Base-by-base conservation (phyloP, 2,113 vertebrate genomes). In the Setophaga coronata region DNA sequence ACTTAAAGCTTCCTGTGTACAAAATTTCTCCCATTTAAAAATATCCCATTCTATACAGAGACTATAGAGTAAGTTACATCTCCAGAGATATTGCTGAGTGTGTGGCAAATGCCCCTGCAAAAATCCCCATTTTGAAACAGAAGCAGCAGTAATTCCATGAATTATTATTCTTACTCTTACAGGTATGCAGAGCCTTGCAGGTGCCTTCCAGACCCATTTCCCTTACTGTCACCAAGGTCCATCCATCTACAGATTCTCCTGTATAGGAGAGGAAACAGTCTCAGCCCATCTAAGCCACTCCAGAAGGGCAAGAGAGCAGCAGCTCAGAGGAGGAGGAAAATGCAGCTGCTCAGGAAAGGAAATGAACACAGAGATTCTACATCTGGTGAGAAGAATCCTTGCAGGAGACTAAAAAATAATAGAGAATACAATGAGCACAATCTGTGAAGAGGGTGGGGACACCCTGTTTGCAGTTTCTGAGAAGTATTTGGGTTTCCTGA, bases 401-500 rank as follows among this genome's bases (percentile, higher is more conserved):
- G 7, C 21, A 72, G 25, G 40, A 57, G 8, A 38, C 26, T 43
- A 6, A 6, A 43, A 50, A 57, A 47, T 26, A 47, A n/a, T 4
- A 71, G 51, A 81, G 36, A 71, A 58, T 7, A 15, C 20, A 58
- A 14, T 2, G 17, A 57, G 12, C 4, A 9, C 12, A 9, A 17
- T 12, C 25, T 57, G 28, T 70, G 34, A 54, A 25, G 45, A 45
- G 0, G 0, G 9, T 16, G 34, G 4, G 6, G 25, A 58, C 1
- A 16, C 6, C 6, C 7, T 40, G 6, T 45, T 31, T 69, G 12
- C 18, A 43, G 20, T 82, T 82, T 62, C 47, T 67, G 61, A 87
- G 36, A 65, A 45, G 17, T 1, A 2, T 67, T 40, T 69, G 34
- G 34, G 23, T 65, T 72, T 61, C 8, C 28, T 48, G 25, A 57